These are phyloP conservation scores for Leucophenga montana DNA, from an alignment of 2,888 invertebrate species.

Conservation along the genomic window DNA sequence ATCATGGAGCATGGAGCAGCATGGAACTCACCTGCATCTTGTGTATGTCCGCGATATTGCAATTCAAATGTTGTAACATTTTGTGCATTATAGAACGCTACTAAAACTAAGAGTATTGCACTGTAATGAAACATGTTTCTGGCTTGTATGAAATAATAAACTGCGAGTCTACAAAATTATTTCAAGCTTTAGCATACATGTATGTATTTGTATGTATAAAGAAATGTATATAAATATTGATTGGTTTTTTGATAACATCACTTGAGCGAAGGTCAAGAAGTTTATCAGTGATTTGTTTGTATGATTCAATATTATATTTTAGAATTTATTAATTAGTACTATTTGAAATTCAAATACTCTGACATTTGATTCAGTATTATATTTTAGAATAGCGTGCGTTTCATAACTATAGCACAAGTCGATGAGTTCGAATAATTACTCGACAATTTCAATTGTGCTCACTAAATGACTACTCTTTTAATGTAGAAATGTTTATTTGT, in stretches of 20 bases:
- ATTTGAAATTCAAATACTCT: too few species aligned
- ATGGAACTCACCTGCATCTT: slow-evolving; percentile 58
- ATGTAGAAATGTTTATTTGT: too few species aligned
- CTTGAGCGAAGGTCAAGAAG: slow-evolving; percentile 14
- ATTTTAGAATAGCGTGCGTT: too few species aligned
- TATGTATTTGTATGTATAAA: not conserved
- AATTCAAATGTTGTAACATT: slow-evolving; percentile 33
- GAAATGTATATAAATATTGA: not conserved
- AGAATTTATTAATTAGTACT: too few species aligned
- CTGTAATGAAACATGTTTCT: not conserved
- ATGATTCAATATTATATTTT: too few species aligned
- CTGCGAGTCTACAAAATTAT: not conserved
- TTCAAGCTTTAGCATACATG: not conserved
- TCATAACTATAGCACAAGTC: too few species aligned
- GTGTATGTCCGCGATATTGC: slow-evolving; percentile 58
- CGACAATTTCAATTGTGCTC: too few species aligned
- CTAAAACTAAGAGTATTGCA: slow-evolving; percentile 8
- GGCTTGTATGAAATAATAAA: slow-evolving; percentile 10
- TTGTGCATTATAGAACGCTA: not conserved
- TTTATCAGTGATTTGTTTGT: too few species aligned
- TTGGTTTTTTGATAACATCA: slow-evolving; percentile 48
- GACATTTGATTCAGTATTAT: too few species aligned
- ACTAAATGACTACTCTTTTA: too few species aligned
- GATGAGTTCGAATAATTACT: too few species aligned
- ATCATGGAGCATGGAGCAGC: too few species aligned